Evolutionary conservation across 1,140 invertebrate genomes (phyloP).

Genomic region (Ostrea edulis): DNA sequence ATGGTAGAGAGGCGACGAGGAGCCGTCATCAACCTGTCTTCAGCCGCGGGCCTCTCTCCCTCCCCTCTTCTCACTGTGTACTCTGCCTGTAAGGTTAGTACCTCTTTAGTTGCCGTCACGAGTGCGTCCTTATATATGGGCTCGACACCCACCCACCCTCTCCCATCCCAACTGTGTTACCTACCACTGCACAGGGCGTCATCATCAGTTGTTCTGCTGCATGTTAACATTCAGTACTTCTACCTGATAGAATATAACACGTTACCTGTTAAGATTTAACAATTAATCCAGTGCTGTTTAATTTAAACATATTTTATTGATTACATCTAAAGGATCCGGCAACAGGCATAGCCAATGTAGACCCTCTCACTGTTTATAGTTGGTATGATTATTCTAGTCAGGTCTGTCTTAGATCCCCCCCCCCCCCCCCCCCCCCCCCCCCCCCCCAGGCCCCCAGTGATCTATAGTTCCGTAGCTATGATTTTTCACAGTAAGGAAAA

Average conservation of each 20-base stretch:
- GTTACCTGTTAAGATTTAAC: background rate
- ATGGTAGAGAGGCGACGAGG: slow-evolving; percentile 93
- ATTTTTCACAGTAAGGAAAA: no score
- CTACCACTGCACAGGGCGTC: slow-evolving; percentile 26
- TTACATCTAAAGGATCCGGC: no score
- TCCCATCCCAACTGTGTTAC: background rate
- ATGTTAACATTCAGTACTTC: background rate
- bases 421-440: no score
- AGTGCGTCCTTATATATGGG: no score
- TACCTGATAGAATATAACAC: no score
- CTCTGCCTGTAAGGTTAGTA: slow-evolving; percentile 90
- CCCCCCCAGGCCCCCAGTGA: no score
- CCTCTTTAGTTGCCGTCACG: background rate
- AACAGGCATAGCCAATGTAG: no score
- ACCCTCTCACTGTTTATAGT: no score
- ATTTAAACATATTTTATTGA: no score
- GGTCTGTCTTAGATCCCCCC: no score
- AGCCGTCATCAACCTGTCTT: slow-evolving; percentile 95
- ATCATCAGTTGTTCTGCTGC: background rate
- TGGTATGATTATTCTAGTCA: no score
- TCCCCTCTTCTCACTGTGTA: slow-evolving; percentile 93
- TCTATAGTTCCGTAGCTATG: no score
- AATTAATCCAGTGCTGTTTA: background rate
- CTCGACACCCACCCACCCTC: background rate
- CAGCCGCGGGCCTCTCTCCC: slow-evolving; percentile 89